These are phyloP conservation scores for Diabrotica undecimpunctata DNA, from an alignment of 1,140 invertebrate species.

Conservation along the genomic window DNA sequence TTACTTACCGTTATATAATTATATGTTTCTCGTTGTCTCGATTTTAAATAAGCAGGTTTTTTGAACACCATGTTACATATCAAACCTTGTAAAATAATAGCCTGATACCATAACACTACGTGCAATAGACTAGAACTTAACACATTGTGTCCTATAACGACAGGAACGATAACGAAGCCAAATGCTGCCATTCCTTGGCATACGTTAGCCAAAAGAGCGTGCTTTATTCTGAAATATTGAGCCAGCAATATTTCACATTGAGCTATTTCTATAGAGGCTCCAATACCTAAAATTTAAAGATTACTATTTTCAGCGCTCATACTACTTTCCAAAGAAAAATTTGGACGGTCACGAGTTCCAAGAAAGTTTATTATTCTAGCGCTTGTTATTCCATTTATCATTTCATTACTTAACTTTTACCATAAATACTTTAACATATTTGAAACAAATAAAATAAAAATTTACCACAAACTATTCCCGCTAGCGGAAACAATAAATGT, in stretches of 20 bases:
- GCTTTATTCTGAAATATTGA: slow-evolving; percentile 42
- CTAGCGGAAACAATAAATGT: slow-evolving; percentile 27
- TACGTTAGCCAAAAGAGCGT: slow-evolving; percentile 32
- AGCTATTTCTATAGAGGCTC: slow-evolving; percentile 37
- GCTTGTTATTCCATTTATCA: too few species aligned
- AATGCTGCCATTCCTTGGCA: slow-evolving; percentile 28
- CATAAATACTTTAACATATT: background rate
- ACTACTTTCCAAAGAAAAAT: too few species aligned
- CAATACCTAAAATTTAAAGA: slow-evolving; percentile 37
- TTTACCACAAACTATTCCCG: slow-evolving; percentile 38
- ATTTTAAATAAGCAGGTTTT: slow-evolving; percentile 43
- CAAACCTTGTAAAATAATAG: slow-evolving; percentile 40
- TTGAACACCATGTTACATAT: slow-evolving; percentile 35
- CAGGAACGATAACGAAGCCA: slow-evolving; percentile 38
- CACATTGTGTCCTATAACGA: slow-evolving; percentile 35
- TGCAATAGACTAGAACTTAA: slow-evolving; percentile 30
- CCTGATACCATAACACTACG: slow-evolving; percentile 43
- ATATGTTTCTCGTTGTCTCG: slow-evolving; percentile 25
- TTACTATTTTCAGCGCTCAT: too few species aligned
- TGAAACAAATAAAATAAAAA: background rate
- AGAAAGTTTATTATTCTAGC: too few species aligned
- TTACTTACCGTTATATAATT: slow-evolving; percentile 36
- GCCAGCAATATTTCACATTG: slow-evolving; percentile 42
- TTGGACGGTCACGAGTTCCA: too few species aligned
- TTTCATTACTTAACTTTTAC: slow-evolving; percentile 9